These are phyloP conservation scores for Patagioenas fasciata DNA, from an alignment of 2,113 vertebrate species.

Conservation along the genomic window DNA sequence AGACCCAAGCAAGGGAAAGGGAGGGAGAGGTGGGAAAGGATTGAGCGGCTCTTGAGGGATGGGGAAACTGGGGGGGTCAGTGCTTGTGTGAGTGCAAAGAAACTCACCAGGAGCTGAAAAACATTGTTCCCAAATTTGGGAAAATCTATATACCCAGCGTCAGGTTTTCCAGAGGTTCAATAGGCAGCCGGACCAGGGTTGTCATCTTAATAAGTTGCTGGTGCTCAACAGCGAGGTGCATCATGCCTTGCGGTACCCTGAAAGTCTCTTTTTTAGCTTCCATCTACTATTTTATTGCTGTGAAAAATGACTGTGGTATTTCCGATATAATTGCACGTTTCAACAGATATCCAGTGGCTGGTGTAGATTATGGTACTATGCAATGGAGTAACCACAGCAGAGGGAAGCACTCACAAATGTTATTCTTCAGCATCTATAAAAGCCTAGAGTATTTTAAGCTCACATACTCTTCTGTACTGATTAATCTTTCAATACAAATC, in stretches of 20 bases:
- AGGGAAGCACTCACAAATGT: neutral
- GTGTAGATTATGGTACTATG: no score
- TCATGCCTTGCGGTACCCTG: neutral
- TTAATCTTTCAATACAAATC: neutral
- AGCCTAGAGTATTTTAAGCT: neutral
- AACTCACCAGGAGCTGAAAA: neutral
- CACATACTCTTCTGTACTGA: neutral
- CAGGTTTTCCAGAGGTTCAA: neutral
- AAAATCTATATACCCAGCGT: neutral
- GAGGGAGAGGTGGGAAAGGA: neutral
- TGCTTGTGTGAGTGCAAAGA: neutral
- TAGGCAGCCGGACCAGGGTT: neutral
- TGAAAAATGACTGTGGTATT: neutral
- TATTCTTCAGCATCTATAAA: neutral
- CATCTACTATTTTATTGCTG: neutral
- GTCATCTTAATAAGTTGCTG: fast-evolving
- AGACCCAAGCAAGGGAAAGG: neutral
- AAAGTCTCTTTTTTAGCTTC: neutral
- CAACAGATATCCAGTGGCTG: neutral
- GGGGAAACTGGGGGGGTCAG: neutral
- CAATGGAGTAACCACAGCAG: neutral
- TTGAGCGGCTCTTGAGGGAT: neutral
- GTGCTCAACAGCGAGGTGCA: neutral
- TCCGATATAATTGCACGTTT: neutral
- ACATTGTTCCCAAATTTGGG: neutral